Evolutionary conservation across 1,140 invertebrate species (phyloP), one percentile per base, ranked within the genome.

Genomic region (Battus philenor): DNA sequence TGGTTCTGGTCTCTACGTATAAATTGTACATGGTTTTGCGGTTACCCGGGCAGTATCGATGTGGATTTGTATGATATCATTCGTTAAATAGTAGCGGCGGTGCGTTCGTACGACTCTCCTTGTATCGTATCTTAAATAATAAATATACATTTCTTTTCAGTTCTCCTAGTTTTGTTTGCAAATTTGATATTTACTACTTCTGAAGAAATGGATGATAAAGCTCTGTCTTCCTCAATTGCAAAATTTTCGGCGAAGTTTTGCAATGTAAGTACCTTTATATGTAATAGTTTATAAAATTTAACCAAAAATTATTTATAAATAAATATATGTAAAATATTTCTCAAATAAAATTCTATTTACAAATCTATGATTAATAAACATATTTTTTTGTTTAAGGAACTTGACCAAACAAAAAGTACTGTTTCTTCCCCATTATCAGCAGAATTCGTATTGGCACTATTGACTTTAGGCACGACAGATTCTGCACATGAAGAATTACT

Each of bases 251-350:
- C 70, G 1, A 76, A 73, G 47, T 81, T 84, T 32, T 71, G 65
- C 36, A 71, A 78, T 71, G 79, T 84, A 60, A 79, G 79, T 74
- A n/a, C n/a, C n/a, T n/a, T n/a, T n/a, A n/a, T n/a, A n/a, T n/a
- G n/a, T n/a, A n/a, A n/a, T n/a, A n/a, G n/a, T n/a, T 10, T 26
- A n/a, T 31, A 33, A n/a, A 38, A 22, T 3, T 20, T 3, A 20
- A 20, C 6, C 2, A 20, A 20, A 20, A 3, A 20, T 20, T 3
- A 20, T 20, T 20, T 20, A 20, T 20, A 6, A 20, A 20, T 3
- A 20, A 6, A 20, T 3, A 20, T 6, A 20, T 2, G 18, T n/a
- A n/a, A n/a, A n/a, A n/a, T n/a, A n/a, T n/a, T n/a, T n/a, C n/a
- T n/a, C n/a, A n/a, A 20, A 20, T 20, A 6, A 20, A 20, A 20